Evolutionary conservation across 2,888 invertebrate species (phyloP).

Genomic region (Ferdinandea cuprea): DNA sequence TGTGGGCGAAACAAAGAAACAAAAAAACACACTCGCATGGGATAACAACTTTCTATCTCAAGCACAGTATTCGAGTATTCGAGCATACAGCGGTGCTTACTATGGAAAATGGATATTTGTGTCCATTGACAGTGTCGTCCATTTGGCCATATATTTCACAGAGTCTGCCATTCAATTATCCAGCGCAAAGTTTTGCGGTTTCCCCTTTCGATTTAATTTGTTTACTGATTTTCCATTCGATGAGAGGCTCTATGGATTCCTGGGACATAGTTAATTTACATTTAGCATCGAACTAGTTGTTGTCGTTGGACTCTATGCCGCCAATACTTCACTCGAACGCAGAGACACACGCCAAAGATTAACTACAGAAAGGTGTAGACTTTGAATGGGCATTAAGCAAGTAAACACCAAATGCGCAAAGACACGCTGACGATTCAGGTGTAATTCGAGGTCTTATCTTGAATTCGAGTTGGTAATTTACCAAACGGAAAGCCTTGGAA

Average conservation of each 20-base stretch:
- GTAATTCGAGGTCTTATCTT: constrained; percentile 61
- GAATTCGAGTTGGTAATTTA: constrained; percentile 29
- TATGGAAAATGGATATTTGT: constrained; percentile 59
- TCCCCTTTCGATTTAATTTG: constrained; percentile 52
- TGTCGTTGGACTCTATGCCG: constrained; percentile 37
- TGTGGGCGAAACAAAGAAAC: constrained; percentile 48
- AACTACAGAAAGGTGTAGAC: constrained; percentile 55
- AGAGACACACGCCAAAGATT: constrained; percentile 62
- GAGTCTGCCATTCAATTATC: constrained; percentile 54
- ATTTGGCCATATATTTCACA: constrained; percentile 66
- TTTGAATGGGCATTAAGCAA: constrained; percentile 58
- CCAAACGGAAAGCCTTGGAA: constrained; percentile 32
- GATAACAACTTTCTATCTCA: constrained; percentile 63
- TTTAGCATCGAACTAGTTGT: constrained; percentile 50
- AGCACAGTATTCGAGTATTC: constrained; percentile 14
- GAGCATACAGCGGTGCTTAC: too few relatives aligned
- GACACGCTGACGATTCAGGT: constrained; percentile 48
- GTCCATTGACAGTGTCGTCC: constrained; percentile 61
- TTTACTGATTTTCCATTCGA: constrained; percentile 54
- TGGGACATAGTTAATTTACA: constrained; percentile 41
- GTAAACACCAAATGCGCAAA: constrained; percentile 54
- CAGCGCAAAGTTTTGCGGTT: constrained; percentile 35
- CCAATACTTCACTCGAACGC: constrained; percentile 20
- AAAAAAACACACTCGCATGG: not conserved
- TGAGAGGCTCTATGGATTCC: not conserved